phyloP scores from a whole-genome alignment of 2,797 vertebrate genomes.

The Phoebastria nigripes region DNA sequence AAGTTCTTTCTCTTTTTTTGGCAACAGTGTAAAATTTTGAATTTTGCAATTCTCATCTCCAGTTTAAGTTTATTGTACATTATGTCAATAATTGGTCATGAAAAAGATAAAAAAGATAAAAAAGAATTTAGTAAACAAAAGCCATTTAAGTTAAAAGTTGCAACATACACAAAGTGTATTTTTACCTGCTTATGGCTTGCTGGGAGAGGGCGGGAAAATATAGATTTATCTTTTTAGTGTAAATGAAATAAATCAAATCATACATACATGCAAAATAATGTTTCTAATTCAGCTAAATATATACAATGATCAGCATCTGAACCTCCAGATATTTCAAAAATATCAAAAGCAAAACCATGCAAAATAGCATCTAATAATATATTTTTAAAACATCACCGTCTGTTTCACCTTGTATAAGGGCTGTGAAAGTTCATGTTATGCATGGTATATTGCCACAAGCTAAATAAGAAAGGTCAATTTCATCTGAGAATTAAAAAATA shows the following conservation, averaged over 20 bases:
- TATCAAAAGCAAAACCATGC: not conserved
- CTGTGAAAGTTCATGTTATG: not conserved
- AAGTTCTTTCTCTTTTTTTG: not conserved
- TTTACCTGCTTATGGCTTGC: not conserved
- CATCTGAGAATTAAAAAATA: not conserved
- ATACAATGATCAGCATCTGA: not conserved
- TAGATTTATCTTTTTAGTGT: not conserved
- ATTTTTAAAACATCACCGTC: not conserved
- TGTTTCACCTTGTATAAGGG: not conserved
- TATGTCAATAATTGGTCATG: not conserved
- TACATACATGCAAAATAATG: not conserved
- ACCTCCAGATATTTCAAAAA: not conserved
- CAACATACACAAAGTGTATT: not conserved
- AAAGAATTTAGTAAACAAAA: not conserved
- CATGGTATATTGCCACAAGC: not conserved
- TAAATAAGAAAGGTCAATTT: not conserved
- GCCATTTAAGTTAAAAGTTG: not conserved
- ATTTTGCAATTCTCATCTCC: not conserved
- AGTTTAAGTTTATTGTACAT: not conserved
- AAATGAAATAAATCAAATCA: not conserved
- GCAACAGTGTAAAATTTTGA: not conserved
- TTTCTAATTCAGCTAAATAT: not conserved
- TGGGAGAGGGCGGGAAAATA: not conserved
- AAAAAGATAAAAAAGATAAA: not conserved
- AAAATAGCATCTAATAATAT: not conserved